These are phyloP conservation scores for Cherax quadricarinatus DNA, from an alignment of 1,140 invertebrate species.

Conservation along the genomic window DNA sequence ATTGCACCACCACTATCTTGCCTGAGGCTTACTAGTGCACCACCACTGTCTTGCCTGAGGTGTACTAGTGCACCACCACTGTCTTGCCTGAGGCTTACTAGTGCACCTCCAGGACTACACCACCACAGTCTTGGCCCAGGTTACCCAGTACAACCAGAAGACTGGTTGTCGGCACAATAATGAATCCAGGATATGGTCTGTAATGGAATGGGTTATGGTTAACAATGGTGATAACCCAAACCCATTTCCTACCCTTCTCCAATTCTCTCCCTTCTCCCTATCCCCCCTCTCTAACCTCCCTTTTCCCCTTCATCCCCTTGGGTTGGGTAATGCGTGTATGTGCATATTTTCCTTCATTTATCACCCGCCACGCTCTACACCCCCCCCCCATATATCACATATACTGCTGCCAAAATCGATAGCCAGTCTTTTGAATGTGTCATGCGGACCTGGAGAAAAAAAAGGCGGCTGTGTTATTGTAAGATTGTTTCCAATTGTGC, in stretches of 20 bases:
- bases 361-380: conserved; percentile 71
- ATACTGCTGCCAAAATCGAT: conserved; percentile 55
- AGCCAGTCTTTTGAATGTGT: conserved; percentile 54
- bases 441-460: conserved; percentile 19
- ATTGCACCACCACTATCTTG: too few relatives aligned
- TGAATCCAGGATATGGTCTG: neutral
- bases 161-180: neutral
- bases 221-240: conserved; percentile 29
- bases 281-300: neutral
- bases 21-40: too few relatives aligned
- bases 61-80: too few relatives aligned
- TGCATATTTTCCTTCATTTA: conserved; percentile 71
- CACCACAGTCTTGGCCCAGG: too few relatives aligned
- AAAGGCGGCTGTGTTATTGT: conserved; percentile 22
- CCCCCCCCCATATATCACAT: conserved; percentile 68
- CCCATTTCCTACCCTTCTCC: conserved; percentile 35
- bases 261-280: neutral
- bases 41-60: too few relatives aligned
- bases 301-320: conserved; percentile 21
- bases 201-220: conserved; percentile 48
- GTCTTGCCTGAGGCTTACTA: too few relatives aligned
- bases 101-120: too few relatives aligned
- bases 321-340: conserved; percentile 67
- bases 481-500: conserved; percentile 7
- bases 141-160: too few relatives aligned